These are phyloP conservation scores for Dicrostonyx torquatus DNA, from an alignment of 2,797 vertebrate species.

Conservation along the genomic window DNA sequence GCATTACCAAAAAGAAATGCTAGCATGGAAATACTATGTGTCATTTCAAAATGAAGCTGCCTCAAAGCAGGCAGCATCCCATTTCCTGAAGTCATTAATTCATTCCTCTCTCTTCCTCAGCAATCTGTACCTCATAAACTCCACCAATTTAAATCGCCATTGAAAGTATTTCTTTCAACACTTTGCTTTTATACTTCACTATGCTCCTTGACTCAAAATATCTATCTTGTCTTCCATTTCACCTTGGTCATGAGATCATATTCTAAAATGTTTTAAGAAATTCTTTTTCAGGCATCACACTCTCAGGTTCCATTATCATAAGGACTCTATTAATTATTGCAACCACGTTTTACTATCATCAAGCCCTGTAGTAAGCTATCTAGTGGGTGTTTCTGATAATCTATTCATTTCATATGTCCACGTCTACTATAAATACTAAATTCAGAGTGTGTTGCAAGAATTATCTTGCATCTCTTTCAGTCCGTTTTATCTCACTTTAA, in stretches of 20 bases:
- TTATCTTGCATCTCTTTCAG: neutral
- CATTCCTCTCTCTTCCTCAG: neutral
- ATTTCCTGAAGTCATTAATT: neutral
- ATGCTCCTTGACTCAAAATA: neutral
- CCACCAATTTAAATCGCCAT: neutral
- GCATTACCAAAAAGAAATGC: neutral
- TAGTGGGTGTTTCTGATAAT: neutral
- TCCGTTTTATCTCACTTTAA: neutral
- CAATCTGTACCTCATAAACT: neutral
- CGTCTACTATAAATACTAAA: neutral
- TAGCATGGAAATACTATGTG: neutral
- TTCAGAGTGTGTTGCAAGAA: neutral
- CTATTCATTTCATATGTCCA: neutral
- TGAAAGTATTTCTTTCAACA: slow-evolving; percentile 1
- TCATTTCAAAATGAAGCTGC: neutral
- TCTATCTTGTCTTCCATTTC: neutral
- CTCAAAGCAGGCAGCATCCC: too few species aligned
- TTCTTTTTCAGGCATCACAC: neutral
- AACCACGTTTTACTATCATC: neutral
- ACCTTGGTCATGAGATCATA: neutral
- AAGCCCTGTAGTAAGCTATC: neutral
- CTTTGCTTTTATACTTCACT: neutral
- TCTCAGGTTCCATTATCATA: neutral
- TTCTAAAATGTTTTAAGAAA: neutral
- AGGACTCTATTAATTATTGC: neutral